Evolutionary conservation across 2,888 invertebrate species (phyloP).

Genomic region (Elmis aenea): DNA sequence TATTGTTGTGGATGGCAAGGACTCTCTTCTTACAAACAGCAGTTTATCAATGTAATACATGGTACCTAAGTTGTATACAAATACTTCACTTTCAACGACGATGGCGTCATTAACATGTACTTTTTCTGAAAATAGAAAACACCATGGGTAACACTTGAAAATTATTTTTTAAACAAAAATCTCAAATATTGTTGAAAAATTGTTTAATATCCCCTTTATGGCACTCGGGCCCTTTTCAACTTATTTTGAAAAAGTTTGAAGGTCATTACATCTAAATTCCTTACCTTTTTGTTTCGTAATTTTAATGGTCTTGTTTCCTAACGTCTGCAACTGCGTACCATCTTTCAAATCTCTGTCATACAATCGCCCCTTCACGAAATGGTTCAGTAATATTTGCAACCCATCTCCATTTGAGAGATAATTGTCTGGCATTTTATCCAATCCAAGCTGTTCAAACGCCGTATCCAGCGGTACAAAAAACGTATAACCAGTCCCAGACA

Average conservation of each 20-base stretch:
- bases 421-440: conserved; percentile 55
- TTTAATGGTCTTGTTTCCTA: conserved; percentile 54
- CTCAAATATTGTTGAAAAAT: no score
- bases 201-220: no score
- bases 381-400: conserved; percentile 55
- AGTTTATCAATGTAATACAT: conserved; percentile 60
- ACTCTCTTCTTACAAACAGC: conserved; percentile 45
- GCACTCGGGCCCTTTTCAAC: no score
- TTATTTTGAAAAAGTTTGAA: no score
- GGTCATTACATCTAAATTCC: no score
- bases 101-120: conserved; percentile 54
- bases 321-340: conserved; percentile 50
- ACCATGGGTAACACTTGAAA: no score
- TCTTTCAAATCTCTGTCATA: conserved; percentile 56
- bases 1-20: conserved; percentile 30
- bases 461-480: conserved; percentile 66
- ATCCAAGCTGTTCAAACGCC: conserved; percentile 59
- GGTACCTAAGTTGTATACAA: conserved; percentile 61
- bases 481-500: conserved; percentile 62
- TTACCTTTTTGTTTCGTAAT: conserved; percentile 48
- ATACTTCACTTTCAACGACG: conserved; percentile 57
- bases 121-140: conserved; percentile 41
- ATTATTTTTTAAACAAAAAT: no score
- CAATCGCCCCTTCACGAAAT: conserved; percentile 58
- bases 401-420: conserved; percentile 54